A percentile compares a stretch with the other conserved stretches of the same genome.
phyloP scores from a whole-genome alignment of 2,113 vertebrate species.

The Boleophthalmus pectinirostris region DNA sequence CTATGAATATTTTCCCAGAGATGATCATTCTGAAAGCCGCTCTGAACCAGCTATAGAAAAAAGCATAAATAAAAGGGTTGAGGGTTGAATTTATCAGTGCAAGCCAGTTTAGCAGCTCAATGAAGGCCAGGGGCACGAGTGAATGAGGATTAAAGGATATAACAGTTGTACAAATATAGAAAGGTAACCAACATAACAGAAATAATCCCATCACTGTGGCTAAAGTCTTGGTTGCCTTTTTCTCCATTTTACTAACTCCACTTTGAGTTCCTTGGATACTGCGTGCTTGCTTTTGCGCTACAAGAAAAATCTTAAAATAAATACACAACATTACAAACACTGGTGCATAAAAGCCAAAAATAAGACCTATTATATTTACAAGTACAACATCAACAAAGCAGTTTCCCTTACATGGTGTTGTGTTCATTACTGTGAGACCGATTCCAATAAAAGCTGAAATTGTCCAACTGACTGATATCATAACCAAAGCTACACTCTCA shows the following conservation, averaged over 20 bases:
- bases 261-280: background rate
- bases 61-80: background rate
- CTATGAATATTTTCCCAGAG: background rate
- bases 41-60: constrained; percentile 5
- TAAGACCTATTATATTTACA: background rate
- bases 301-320: constrained; percentile 3
- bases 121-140: background rate
- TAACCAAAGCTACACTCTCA: background rate
- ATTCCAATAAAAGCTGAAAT: background rate
- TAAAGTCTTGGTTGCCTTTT: background rate
- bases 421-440: background rate
- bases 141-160: background rate
- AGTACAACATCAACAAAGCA: background rate
- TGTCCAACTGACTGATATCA: background rate
- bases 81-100: background rate
- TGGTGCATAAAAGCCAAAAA: background rate
- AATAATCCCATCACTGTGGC: background rate
- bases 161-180: background rate
- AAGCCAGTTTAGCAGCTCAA: background rate
- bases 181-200: background rate
- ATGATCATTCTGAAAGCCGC: background rate
- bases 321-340: background rate
- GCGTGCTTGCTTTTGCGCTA: background rate
- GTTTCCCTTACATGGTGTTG: background rate
- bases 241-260: background rate